Evolutionary conservation across 2,113 vertebrate species (phyloP).

Genomic region (Oryzias melastigma): DNA sequence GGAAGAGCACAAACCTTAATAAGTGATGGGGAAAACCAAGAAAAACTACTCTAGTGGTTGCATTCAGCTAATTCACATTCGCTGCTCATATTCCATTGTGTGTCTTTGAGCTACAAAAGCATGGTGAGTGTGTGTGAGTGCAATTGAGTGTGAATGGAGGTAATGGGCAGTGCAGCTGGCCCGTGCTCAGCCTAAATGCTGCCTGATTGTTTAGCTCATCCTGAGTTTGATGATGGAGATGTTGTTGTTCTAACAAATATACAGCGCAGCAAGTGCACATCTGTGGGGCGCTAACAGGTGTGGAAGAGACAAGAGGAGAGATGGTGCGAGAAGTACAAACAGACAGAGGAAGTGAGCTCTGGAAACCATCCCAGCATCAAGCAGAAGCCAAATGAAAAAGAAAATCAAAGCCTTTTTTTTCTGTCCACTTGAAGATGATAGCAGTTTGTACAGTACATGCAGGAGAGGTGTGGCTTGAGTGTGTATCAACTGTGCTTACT

Average conservation of each 20-base stretch:
- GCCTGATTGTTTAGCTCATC: conserved; percentile 89
- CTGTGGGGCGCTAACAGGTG: conserved; percentile 90
- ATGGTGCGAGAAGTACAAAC: conserved; percentile 49
- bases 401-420: conserved; percentile 84
- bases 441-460: conserved; percentile 72
- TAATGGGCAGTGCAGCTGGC: conserved; percentile 89
- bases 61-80: conserved; percentile 45
- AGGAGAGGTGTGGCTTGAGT: neutral
- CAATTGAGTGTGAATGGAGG: conserved; percentile 70
- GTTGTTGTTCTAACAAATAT: conserved; percentile 69
- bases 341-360: conserved; percentile 50
- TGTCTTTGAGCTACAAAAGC: conserved; percentile 36
- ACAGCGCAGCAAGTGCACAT: conserved; percentile 64
- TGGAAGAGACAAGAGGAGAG: conserved; percentile 78
- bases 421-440: conserved; percentile 83
- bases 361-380: conserved; percentile 43
- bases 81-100: conserved; percentile 15
- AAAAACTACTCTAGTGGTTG: conserved; percentile 47
- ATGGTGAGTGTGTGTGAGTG: conserved; percentile 25
- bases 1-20: conserved; percentile 41
- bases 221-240: conserved; percentile 83
- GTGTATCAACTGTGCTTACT: no score
- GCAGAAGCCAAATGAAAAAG: conserved; percentile 54
- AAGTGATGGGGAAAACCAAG: conserved; percentile 39
- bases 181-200: conserved; percentile 79